Conservation (phyloP, 2,113 vertebrate species). For the Boulengeromyrus knoepffleri region DNA sequence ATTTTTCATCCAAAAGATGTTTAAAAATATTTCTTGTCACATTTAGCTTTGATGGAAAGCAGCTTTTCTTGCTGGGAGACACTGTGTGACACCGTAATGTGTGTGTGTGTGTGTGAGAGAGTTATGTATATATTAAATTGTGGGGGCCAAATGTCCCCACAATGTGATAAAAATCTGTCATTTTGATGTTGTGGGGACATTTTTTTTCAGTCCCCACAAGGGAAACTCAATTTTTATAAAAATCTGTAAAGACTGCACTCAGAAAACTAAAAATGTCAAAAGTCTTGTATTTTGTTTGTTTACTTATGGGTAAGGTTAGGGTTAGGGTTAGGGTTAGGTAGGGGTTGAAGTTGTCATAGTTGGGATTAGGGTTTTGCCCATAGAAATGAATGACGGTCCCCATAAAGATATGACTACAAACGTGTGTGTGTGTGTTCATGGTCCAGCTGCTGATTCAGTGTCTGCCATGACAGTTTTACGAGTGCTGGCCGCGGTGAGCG, state of each 20-base stretch:
- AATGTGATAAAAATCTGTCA: neutral
- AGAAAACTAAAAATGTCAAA: neutral
- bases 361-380: neutral
- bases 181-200: neutral
- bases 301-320: neutral
- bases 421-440: neutral
- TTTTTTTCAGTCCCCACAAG: neutral
- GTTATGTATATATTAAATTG: neutral
- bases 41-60: neutral
- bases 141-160: neutral
- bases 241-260: neutral
- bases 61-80: neutral
- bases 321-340: too few relatives aligned
- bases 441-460: constrained; percentile 49
- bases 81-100: too few relatives aligned
- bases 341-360: neutral
- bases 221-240: neutral
- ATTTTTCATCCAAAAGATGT: neutral
- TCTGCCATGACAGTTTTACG: constrained; percentile 49
- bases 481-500: constrained; percentile 43
- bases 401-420: neutral
- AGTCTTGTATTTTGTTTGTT: neutral
- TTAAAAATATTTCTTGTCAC: neutral
- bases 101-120: neutral
- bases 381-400: neutral